phyloP scores from a whole-genome alignment of 2,113 vertebrate genomes.

The Vulpes ferrilata region DNA sequence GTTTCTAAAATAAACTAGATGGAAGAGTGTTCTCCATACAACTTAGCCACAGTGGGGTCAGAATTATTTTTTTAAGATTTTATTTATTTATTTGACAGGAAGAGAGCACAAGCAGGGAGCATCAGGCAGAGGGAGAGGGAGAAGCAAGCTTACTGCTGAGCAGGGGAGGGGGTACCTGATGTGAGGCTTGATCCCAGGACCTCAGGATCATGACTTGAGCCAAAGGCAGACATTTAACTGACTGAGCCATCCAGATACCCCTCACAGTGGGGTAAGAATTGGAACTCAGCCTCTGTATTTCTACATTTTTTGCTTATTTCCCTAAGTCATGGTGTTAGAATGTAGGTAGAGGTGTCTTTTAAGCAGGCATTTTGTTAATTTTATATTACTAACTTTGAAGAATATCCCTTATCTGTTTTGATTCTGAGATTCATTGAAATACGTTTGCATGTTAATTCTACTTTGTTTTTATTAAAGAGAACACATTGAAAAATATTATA shows the following conservation, averaged over 20 bases:
- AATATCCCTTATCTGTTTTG: not conserved
- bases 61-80: not conserved
- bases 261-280: not conserved
- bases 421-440: not conserved
- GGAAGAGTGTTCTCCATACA: not conserved
- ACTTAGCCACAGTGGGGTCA: not conserved
- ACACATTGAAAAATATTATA: not conserved
- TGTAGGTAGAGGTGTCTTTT: not conserved
- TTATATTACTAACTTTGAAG: conserved; percentile 11
- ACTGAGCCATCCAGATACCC: not conserved
- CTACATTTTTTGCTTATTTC: conserved; percentile 22
- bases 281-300: conserved; percentile 19
- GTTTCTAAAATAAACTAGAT: not conserved
- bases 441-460: not conserved
- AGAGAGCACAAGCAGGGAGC: not conserved
- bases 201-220: not conserved
- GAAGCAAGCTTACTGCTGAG: not conserved
- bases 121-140: not conserved
- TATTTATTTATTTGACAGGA: not conserved
- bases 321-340: not conserved
- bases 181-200: not conserved
- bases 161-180: not conserved
- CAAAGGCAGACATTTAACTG: not conserved
- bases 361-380: conserved; percentile 1
- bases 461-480: not conserved